phyloP scores from a whole-genome alignment of 2,888 invertebrate species.

The Himalopsyche tibetana region DNA sequence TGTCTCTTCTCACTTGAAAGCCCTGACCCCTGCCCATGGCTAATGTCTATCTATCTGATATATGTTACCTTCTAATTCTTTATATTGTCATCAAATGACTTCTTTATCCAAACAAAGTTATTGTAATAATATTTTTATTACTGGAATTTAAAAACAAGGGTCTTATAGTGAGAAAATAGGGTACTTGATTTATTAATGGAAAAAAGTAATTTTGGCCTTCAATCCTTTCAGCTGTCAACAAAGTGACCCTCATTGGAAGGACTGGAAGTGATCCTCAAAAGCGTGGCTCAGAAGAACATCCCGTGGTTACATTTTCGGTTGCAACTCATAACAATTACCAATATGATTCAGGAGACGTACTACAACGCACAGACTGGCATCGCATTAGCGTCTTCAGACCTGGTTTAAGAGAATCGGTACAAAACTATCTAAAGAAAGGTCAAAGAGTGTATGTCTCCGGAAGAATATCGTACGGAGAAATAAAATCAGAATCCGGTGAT shows the following conservation, averaged over 20 bases:
- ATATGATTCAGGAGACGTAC: slow-evolving; percentile 86
- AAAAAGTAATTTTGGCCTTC: neutral
- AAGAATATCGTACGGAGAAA: slow-evolving; percentile 89
- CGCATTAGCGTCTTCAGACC: slow-evolving; percentile 91
- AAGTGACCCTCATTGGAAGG: slow-evolving; percentile 89
- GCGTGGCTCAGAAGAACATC: slow-evolving; percentile 88
- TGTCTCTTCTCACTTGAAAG: too few species aligned
- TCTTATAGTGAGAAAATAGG: too few species aligned
- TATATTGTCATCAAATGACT: too few species aligned
- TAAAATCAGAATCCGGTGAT: slow-evolving; percentile 86
- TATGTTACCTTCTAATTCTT: too few species aligned
- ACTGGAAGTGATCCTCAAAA: slow-evolving; percentile 93
- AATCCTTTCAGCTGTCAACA: slow-evolving; percentile 82
- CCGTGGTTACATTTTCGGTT: slow-evolving; percentile 91
- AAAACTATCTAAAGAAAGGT: slow-evolving; percentile 89
- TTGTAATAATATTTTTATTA: too few species aligned
- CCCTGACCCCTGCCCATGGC: too few species aligned
- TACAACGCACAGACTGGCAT: slow-evolving; percentile 95
- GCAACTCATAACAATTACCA: slow-evolving; percentile 93
- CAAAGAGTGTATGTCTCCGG: slow-evolving; percentile 90
- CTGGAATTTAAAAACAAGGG: too few species aligned
- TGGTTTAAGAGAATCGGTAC: slow-evolving; percentile 85
- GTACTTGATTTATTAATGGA: too few species aligned
- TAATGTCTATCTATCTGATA: too few species aligned
- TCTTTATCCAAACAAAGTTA: too few species aligned